A percentile compares a stretch with the other conserved stretches of the same genome.
Evolutionary conservation across 2,888 invertebrate genomes (phyloP).

Genomic region (Calephelis perditalis): DNA sequence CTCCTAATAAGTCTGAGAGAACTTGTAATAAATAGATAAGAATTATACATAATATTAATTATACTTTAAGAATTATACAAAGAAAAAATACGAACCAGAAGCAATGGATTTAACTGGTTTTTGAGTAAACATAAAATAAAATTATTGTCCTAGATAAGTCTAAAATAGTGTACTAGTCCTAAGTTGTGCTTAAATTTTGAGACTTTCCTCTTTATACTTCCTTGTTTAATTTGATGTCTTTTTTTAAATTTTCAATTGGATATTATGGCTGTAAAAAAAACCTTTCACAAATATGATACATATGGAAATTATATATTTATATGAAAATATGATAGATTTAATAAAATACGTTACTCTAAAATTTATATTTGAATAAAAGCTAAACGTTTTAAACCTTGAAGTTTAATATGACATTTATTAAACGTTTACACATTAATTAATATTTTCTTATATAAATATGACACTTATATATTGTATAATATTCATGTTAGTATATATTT

Average conservation of each 20-base stretch:
- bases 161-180: constrained; percentile 60
- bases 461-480: constrained; percentile 50
- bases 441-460: constrained; percentile 41
- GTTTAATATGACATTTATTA: constrained; percentile 31
- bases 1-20: no score
- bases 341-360: constrained; percentile 14
- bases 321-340: constrained; percentile 17
- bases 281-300: constrained; percentile 15
- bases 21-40: no score
- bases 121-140: constrained; percentile 47
- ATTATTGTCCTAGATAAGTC: constrained; percentile 76
- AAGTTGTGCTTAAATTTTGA: constrained; percentile 38
- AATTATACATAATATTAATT: no score
- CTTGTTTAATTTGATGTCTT: neutral
- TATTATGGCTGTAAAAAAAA: constrained; percentile 10
- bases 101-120: no score
- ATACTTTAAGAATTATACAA: no score
- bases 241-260: neutral
- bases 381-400: constrained; percentile 31
- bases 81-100: no score
- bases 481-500: constrained; percentile 53
- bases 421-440: constrained; percentile 18
- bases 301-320: constrained; percentile 14
- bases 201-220: neutral
- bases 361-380: constrained; percentile 12